Conservation (phyloP, 30 jellyfish, hydroid and myxozoan genomes). For the Hydra vulgaris region DNA sequence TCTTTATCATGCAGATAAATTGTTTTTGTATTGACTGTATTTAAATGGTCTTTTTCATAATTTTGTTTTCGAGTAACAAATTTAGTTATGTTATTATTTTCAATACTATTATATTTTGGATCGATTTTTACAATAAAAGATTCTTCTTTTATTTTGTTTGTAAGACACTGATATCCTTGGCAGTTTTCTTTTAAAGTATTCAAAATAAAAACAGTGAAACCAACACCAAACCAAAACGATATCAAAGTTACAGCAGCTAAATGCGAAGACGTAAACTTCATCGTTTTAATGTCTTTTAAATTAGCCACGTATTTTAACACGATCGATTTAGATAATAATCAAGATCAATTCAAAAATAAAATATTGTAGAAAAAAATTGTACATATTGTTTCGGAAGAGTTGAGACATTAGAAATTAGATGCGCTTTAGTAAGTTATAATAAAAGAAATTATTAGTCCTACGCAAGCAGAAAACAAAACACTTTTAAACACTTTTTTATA, state of each 20-base stretch:
- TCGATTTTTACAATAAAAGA: not conserved
- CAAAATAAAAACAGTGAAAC: not conserved
- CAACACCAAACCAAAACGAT: slow-evolving; percentile 25
- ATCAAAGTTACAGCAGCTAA: slow-evolving; percentile 11
- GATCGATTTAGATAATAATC: no score
- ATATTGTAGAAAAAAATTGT: no score
- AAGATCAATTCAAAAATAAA: no score
- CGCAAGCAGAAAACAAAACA: no score
- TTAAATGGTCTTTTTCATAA: not conserved
- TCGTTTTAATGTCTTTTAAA: no score
- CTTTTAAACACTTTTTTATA: no score
- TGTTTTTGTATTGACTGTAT: slow-evolving; percentile 2
- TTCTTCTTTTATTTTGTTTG: not conserved
- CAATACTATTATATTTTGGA: not conserved
- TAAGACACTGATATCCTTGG: not conserved
- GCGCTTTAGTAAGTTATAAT: no score
- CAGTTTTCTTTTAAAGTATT: not conserved
- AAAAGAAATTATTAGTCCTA: no score
- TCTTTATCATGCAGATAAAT: slow-evolving; percentile 26
- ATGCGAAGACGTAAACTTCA: slow-evolving; percentile 10
- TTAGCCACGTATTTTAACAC: no score
- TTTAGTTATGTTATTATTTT: not conserved
- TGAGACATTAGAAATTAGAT: no score
- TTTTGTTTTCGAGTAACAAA: not conserved
- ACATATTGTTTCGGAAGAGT: no score